Evolutionary conservation across 2,113 vertebrate species (phyloP), one percentile per base, ranked within the genome.

Genomic region (Setophaga kirtlandii): DNA sequence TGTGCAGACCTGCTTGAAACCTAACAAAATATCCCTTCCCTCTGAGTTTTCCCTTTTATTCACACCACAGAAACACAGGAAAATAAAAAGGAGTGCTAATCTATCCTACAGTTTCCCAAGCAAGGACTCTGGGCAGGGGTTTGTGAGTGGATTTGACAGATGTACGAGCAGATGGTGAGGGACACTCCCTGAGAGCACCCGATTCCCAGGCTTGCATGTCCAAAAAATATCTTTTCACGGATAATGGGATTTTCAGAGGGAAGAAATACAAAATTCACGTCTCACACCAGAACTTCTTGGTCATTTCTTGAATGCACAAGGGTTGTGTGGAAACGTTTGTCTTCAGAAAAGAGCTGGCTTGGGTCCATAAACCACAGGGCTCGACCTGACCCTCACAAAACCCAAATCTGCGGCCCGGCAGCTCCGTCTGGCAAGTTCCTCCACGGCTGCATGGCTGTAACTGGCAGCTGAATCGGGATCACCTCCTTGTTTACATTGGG

Each of bases 221-320:
- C 92, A 96, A 94, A 96, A 82, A 94, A 75, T 6, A 85, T 60
- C 78, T 86, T 95, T 91, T 76, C 64, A 65, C 0, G 2, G 90
- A 83, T 96, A 97, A 97, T 90, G 82, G 44, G 90, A 93, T 94
- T 96, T 95, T 96, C 95, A 94, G 94, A 94, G 88, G 56, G 52
- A 86, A 88, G 85, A 88, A 94, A 87, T 39, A 39, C 67, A 77
- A 55, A 24, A n/a, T 53, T 95, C 70, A 30, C 0, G 0, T 58
- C 91, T 93, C 85, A 53, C 87, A 79, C 27, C 49, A 49, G 53
- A 92, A 87, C 42, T 89, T 78, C 75, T 59, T 0, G 0, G 50
- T 65, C 44, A 28, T 77, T 74, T 90, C 37, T 81, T 11, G 44
- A 79, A 46, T 0, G 4, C 2, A 4, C 35, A 23, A 74, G 15